These are phyloP conservation scores for Drosophila ironensis DNA, from an alignment of 1,140 invertebrate genomes.

Conservation along the genomic window DNA sequence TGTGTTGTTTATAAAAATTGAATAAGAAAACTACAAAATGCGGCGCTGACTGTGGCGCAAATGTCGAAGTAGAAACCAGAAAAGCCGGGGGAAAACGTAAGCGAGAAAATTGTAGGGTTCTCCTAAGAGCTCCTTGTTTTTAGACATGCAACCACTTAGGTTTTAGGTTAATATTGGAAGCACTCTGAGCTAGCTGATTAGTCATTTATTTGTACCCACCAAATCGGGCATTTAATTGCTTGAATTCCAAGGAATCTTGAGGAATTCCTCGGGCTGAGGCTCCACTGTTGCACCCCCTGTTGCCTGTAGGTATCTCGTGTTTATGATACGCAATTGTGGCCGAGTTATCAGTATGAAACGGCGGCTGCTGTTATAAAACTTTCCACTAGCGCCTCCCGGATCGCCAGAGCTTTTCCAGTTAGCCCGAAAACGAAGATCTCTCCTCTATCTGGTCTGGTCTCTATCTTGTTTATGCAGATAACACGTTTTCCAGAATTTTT, in stretches of 20 bases:
- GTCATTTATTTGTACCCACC: too few species aligned
- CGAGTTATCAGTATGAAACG: slow-evolving; percentile 19
- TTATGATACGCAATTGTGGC: slow-evolving; percentile 12
- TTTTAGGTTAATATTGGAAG: too few species aligned
- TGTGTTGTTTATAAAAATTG: slow-evolving; percentile 65
- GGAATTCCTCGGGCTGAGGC: background rate
- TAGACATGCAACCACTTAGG: too few species aligned
- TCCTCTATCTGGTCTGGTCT: slow-evolving; percentile 17
- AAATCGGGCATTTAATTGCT: too few species aligned
- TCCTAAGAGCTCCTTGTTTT: background rate
- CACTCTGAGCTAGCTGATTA: too few species aligned
- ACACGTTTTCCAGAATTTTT: slow-evolving; percentile 39
- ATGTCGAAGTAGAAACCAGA: slow-evolving; percentile 50
- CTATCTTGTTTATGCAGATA: slow-evolving; percentile 39
- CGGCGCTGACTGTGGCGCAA: slow-evolving; percentile 28
- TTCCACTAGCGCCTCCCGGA: slow-evolving; percentile 23
- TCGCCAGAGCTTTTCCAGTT: slow-evolving; percentile 25
- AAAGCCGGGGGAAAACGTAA: background rate
- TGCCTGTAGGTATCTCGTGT: background rate
- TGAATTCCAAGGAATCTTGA: too few species aligned
- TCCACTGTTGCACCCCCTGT: slow-evolving; percentile 11
- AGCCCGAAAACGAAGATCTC: slow-evolving; percentile 20
- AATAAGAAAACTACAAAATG: slow-evolving; percentile 47
- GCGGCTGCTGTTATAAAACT: slow-evolving; percentile 44
- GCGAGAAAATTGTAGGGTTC: background rate